Percentiles rank a stretch among this genome's conserved stretches.
phyloP scores from a whole-genome alignment of 2,113 vertebrate genomes.

The Dasypus novemcinctus region DNA sequence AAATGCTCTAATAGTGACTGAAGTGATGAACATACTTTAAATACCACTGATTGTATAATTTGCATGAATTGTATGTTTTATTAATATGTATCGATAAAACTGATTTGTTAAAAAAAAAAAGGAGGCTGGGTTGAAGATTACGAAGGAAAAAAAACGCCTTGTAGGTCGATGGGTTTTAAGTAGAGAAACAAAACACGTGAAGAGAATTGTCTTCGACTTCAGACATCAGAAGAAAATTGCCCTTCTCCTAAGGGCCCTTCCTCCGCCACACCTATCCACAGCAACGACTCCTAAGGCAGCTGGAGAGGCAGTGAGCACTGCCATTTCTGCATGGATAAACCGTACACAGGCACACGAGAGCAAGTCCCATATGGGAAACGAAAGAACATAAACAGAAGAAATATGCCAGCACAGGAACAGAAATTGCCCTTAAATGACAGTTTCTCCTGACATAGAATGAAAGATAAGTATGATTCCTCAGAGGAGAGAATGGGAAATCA shows the following conservation, averaged over 20 bases:
- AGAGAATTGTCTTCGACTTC: background rate
- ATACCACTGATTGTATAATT: too few species aligned
- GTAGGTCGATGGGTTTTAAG: background rate
- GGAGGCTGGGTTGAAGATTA: too few species aligned
- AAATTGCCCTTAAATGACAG: constrained; percentile 69
- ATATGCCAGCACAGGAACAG: constrained; percentile 57
- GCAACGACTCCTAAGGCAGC: background rate
- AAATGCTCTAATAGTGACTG: too few species aligned
- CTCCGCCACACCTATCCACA: background rate
- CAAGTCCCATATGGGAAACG: constrained; percentile 53
- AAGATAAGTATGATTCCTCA: constrained; percentile 61
- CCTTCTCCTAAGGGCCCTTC: background rate
- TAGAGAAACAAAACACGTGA: background rate
- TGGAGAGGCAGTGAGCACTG: background rate
- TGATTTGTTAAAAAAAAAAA: too few species aligned
- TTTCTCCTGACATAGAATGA: constrained; percentile 68
- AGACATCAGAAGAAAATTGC: background rate
- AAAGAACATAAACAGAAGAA: constrained; percentile 62
- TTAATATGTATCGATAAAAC: too few species aligned
- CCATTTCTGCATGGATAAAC: constrained; percentile 36
- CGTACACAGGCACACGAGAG: background rate
- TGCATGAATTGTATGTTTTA: too few species aligned
- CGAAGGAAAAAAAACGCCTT: background rate
- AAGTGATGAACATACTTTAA: too few species aligned
- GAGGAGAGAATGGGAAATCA: constrained; percentile 64